These are phyloP conservation scores for Ellobius talpinus DNA, from an alignment of 2,113 vertebrate species.

Conservation along the genomic window DNA sequence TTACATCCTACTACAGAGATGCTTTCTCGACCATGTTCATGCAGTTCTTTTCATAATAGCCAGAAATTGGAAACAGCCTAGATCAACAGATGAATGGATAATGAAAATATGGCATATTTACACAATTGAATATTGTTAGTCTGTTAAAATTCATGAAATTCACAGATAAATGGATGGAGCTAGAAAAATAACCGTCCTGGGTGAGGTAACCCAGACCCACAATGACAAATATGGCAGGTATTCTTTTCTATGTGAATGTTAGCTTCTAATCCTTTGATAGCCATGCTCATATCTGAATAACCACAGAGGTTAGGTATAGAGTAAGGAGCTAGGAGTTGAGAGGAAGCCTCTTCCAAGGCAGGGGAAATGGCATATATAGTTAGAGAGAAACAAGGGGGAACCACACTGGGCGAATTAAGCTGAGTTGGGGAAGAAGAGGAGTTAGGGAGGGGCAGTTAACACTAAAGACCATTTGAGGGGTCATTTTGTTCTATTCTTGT, in stretches of 20 bases:
- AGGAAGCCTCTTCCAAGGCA: background rate
- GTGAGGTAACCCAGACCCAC: background rate
- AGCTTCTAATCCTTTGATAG: background rate
- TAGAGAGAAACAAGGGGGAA: background rate
- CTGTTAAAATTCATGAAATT: background rate
- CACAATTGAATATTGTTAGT: background rate
- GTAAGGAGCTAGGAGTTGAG: background rate
- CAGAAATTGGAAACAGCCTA: background rate
- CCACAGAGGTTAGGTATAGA: background rate
- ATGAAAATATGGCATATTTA: background rate
- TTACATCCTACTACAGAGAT: background rate
- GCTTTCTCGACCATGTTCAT: background rate
- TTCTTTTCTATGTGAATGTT: background rate
- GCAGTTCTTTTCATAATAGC: background rate
- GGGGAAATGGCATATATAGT: background rate
- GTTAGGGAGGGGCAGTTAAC: background rate
- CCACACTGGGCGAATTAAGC: background rate
- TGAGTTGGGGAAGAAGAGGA: background rate
- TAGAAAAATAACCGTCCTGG: background rate
- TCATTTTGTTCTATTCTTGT: background rate
- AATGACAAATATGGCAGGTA: background rate
- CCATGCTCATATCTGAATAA: background rate
- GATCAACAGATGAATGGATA: background rate
- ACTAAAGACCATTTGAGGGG: background rate
- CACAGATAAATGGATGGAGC: background rate